Base-by-base conservation (phyloP, 1,140 invertebrate species). In the Eriocheir sinensis region DNA sequence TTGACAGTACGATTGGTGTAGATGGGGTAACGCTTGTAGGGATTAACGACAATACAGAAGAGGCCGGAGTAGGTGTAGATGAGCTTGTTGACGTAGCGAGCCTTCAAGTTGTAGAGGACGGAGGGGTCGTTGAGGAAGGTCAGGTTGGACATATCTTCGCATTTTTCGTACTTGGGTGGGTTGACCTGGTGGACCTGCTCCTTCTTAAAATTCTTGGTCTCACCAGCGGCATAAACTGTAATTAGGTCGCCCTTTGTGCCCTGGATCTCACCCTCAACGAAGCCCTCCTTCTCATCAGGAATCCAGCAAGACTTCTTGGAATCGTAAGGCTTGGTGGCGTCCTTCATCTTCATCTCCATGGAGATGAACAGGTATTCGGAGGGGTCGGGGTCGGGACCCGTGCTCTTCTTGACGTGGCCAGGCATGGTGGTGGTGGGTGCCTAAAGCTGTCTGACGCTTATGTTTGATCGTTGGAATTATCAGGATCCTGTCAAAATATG, bases 31-130 rank as follows among this genome's bases (percentile, higher is more conserved):
- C 99, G 98, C 97, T 99, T 99, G 98, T 99, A 99, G 96, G 99
- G 99, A 97, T 99, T 99, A 98, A 99, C 99, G 96, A 99, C 99
- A 96, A 99, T 99, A 97, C 99, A 99, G 98, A 99, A 99, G 97
- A 99, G 98, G 97, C 99, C 99, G 96, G 99, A 99, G 97, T 99
- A 99, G 96, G 99, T 99, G 97, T 98, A 98, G 96, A 98, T 98
- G 79, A 97, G 96, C 90, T 97, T 96, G 80, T 96, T 96, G 91
- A 93, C 91, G 88, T 96, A 96, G 96, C 98, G 98, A 85, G 96
- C 95, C 95, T 97, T 97, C 94, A 98, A 96, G 96, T 98, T 98
- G 96, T 97, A 96, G 93, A 98, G 96, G 72, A 98, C 97, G 96
- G 97, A 97, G 72, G 98, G 97, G 96, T 98, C 97, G 96, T 98